Conservation (phyloP, 2,797 vertebrate species). For the Heteromormyrus szaboi region DNA sequence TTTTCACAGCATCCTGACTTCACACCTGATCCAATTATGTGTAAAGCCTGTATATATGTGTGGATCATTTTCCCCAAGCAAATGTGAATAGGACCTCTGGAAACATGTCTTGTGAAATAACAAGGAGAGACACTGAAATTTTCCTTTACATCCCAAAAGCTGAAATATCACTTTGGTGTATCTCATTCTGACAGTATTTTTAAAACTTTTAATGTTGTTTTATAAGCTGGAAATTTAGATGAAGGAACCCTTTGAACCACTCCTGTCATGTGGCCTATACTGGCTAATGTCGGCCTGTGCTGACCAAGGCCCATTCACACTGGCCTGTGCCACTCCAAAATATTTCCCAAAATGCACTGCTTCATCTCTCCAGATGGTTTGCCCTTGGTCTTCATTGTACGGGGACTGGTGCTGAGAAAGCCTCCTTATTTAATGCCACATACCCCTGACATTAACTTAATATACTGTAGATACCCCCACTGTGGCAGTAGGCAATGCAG, state of each 20-base stretch:
- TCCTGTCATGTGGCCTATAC: conserved; percentile 20
- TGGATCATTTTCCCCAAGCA: background rate
- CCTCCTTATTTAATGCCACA: conserved; percentile 16
- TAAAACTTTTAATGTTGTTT: background rate
- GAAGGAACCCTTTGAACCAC: background rate
- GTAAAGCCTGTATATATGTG: background rate
- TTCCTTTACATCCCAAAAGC: background rate
- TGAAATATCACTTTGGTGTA: background rate
- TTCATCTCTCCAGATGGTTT: background rate
- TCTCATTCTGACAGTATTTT: background rate
- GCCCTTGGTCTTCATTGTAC: conserved; percentile 3
- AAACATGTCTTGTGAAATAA: background rate
- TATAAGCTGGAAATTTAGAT: background rate
- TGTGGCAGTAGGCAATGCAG: conserved; percentile 4
- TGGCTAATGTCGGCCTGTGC: background rate
- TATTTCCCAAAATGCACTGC: background rate
- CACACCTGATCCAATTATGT: background rate
- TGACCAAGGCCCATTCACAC: background rate
- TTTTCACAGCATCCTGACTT: background rate
- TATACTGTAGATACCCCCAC: conserved; percentile 22
- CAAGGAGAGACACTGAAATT: background rate
- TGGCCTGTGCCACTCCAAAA: background rate
- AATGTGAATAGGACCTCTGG: background rate
- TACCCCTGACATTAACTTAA: conserved; percentile 28
- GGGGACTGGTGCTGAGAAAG: conserved; percentile 22